Conservation (phyloP, 1,140 invertebrate species). For the Saccostrea echinata region DNA sequence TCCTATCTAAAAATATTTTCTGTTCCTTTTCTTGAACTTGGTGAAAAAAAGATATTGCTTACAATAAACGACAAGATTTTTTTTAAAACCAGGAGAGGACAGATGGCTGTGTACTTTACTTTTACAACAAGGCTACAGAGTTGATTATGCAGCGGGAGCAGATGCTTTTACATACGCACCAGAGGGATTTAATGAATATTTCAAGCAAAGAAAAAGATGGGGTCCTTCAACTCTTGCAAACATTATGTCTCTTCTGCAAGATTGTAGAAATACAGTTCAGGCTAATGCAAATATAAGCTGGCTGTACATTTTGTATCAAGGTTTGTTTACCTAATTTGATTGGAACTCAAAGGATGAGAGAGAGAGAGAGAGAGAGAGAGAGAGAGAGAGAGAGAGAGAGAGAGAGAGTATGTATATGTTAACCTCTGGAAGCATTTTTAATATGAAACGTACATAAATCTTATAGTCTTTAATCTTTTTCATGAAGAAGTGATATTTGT, state of each 20-base stretch:
- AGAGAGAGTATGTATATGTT: too few relatives aligned
- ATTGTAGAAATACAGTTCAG: conserved; percentile 81
- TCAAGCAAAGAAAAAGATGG: conserved; percentile 83
- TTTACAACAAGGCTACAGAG: conserved; percentile 84
- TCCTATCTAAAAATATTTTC: background rate
- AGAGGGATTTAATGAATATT: conserved; percentile 81
- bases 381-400: too few relatives aligned
- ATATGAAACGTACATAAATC: too few relatives aligned
- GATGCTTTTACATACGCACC: conserved; percentile 86
- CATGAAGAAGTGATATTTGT: too few relatives aligned
- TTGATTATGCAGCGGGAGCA: conserved; percentile 85
- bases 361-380: too few relatives aligned
- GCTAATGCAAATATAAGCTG: conserved; percentile 84
- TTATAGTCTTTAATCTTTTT: too few relatives aligned
- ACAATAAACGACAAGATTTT: too few relatives aligned
- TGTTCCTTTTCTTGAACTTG: too few relatives aligned
- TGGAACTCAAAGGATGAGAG: too few relatives aligned
- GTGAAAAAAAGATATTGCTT: too few relatives aligned
- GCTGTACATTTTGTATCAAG: conserved; percentile 81
- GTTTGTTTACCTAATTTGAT: too few relatives aligned
- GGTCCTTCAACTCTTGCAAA: conserved; percentile 86
- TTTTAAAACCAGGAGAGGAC: conserved; percentile 82
- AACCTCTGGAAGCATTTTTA: too few relatives aligned
- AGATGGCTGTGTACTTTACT: conserved; percentile 85
- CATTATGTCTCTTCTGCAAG: conserved; percentile 83